A percentile compares a stretch with the other conserved stretches of the same genome.
Evolutionary conservation across 92 coral and sea anemone species (phyloP).

Genomic region (Ricordea florida): DNA sequence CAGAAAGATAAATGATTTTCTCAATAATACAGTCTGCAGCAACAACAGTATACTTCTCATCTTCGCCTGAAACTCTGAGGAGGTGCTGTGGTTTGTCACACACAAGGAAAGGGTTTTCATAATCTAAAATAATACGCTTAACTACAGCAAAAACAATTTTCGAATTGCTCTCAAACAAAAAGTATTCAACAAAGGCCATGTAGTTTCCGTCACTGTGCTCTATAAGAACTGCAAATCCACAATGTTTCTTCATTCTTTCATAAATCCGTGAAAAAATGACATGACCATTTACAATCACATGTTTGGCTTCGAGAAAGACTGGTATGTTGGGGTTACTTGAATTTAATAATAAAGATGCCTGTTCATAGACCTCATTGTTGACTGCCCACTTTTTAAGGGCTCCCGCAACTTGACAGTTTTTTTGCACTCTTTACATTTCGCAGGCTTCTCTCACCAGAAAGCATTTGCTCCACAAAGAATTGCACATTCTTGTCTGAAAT

Average conservation of each 20-base stretch:
- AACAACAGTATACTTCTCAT: slow-evolving; percentile 2
- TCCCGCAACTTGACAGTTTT: slow-evolving; percentile 45
- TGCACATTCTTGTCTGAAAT: background rate
- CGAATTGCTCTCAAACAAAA: slow-evolving; percentile 7
- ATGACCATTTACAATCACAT: slow-evolving; percentile 20
- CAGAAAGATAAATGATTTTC: slow-evolving; percentile 18
- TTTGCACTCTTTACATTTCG: slow-evolving; percentile 1
- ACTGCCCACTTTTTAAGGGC: slow-evolving; percentile 16
- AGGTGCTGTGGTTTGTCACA: slow-evolving; percentile 13
- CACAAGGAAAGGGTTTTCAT: slow-evolving; percentile 12
- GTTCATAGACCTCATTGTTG: background rate
- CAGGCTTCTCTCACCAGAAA: slow-evolving; percentile 21
- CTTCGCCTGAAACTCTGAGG: slow-evolving; percentile 24
- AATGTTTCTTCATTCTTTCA: slow-evolving; percentile 24
- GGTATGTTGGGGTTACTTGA: background rate
- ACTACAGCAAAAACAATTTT: slow-evolving; percentile 28
- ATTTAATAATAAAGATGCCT: background rate
- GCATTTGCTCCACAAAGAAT: slow-evolving; percentile 12
- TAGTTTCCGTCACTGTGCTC: background rate
- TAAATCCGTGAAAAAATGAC: slow-evolving; percentile 18
- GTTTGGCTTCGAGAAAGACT: slow-evolving; percentile 12
- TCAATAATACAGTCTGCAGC: slow-evolving; percentile 16
- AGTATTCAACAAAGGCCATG: slow-evolving; percentile 19
- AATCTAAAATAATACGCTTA: slow-evolving; percentile 1
- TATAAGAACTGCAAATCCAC: slow-evolving; percentile 19